A percentile compares a stretch with the other conserved stretches of the same genome.
These are phyloP conservation scores for Paralvinella palmiformis DNA, from an alignment of 1,140 invertebrate species.

Conservation along the genomic window DNA sequence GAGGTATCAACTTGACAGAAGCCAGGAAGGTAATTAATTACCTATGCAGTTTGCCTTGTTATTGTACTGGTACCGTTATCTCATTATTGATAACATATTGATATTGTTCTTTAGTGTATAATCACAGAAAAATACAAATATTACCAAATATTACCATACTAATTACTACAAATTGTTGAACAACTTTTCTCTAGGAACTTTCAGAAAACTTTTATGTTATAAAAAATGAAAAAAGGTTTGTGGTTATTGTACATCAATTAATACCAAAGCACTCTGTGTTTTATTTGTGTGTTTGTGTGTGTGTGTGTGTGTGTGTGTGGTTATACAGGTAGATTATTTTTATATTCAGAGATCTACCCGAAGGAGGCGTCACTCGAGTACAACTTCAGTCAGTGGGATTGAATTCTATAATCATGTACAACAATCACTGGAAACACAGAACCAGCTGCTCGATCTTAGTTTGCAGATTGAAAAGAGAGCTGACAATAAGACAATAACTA, in stretches of 20 bases:
- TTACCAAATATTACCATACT: too few relatives aligned
- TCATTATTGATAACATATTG: too few relatives aligned
- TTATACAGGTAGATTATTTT: not conserved
- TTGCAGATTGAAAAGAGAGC: slow-evolving; percentile 71
- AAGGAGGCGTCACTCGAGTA: not conserved
- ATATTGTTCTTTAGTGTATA: too few relatives aligned
- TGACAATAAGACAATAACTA: slow-evolving; percentile 59
- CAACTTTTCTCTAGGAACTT: too few relatives aligned
- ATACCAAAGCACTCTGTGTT: slow-evolving; percentile 20
- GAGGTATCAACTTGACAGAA: too few relatives aligned
- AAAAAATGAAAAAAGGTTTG: not conserved
- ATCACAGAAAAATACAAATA: too few relatives aligned
- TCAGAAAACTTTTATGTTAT: not conserved
- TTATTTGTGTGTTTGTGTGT: slow-evolving; percentile 1
- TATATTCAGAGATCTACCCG: not conserved
- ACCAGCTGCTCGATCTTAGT: slow-evolving; percentile 57
- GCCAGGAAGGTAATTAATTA: too few relatives aligned
- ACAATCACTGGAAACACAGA: slow-evolving; percentile 26
- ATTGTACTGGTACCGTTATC: too few relatives aligned
- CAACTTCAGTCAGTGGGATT: slow-evolving; percentile 26
- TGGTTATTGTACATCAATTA: slow-evolving; percentile 19
- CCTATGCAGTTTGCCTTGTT: too few relatives aligned
- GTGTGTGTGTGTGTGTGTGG: not conserved
- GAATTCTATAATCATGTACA: slow-evolving; percentile 25
- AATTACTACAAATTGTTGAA: too few relatives aligned